Evolutionary conservation across 2,888 invertebrate genomes (phyloP).

Genomic region (Zaprionus lineosus): DNA sequence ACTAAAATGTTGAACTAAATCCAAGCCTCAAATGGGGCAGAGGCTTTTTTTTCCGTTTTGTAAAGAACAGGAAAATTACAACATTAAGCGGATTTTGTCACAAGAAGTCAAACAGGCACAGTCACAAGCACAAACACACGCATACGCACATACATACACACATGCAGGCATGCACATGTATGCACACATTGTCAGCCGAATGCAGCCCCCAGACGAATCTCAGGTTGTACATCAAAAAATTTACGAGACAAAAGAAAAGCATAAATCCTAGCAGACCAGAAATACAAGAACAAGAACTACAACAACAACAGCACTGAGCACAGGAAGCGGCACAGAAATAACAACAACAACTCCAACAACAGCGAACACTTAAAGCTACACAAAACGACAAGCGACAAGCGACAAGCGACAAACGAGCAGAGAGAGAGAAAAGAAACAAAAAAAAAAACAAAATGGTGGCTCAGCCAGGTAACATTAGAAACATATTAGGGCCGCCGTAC

Average conservation of each 20-base stretch:
- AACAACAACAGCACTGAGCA: too few relatives aligned
- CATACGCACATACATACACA: constrained; percentile 11
- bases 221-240: constrained; percentile 54
- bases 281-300: constrained; percentile 56
- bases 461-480: constrained; percentile 73
- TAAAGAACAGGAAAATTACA: constrained; percentile 62
- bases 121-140: constrained; percentile 27
- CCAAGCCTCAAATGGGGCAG: background rate
- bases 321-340: too few relatives aligned
- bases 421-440: constrained; percentile 15
- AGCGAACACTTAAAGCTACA: constrained; percentile 39
- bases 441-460: constrained; percentile 71
- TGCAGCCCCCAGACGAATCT: constrained; percentile 48
- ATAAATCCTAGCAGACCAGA: constrained; percentile 70
- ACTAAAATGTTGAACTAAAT: too few relatives aligned
- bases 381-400: constrained; percentile 25
- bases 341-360: constrained; percentile 36
- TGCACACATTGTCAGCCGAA: constrained; percentile 21
- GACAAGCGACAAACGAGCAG: constrained; percentile 13
- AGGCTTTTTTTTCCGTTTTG: constrained; percentile 32
- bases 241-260: constrained; percentile 66
- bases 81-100: constrained; percentile 75
- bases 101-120: constrained; percentile 67
- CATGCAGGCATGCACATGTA: constrained; percentile 10
- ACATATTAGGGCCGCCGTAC: constrained; percentile 59